Base-by-base conservation (phyloP, 2,113 vertebrate species). In the Ondatra zibethicus region DNA sequence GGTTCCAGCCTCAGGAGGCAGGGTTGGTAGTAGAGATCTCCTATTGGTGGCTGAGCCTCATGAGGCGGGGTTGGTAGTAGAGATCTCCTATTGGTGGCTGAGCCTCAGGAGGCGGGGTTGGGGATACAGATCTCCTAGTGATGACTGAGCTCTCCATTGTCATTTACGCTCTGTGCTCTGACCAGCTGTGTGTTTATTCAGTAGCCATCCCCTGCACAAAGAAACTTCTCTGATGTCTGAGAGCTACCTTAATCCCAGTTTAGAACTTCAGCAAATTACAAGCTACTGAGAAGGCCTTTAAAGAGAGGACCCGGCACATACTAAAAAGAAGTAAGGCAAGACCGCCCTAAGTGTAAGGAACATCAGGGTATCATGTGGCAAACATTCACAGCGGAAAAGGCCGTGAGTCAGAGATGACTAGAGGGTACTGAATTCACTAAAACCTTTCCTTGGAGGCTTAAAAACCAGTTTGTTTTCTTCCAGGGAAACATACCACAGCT, bases 401-500 rank as follows among this genome's bases (percentile, higher is more conserved):
- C 4, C 58, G 7, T 65, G 77, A 93, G 29, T 84, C 90, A 55
- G 61, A 84, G 61, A 39, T 11, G 73, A 68, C 89, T 42, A 39
- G 75, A 68, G 58, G 29, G 33, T 21, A 23, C 27, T 66, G 21
- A 58, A 45, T 95, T 95, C 63, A 58, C 61, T 93, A 82, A 93
- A 66, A 85, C 75, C 45, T 80, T 94, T 89, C 58, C 45, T 55
- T 72, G 27, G 92, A 47, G 39, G 50, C 76, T 93, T 84, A 8
- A 88, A 84, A 88, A 68, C 85, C 81, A 91, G 75, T 45, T 39
- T 92, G 93, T 91, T 96, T 98, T 77, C 88, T 72, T 63, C 27
- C 82, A 70, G 14, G 8, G 93, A 58, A 88, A 68, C 92, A 94
- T 90, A 7, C 65, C 76, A 55, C 45, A 96, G 58, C 45, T 16